Evolutionary conservation across 2,888 invertebrate species (phyloP).

Genomic region (Melanargia galathea): DNA sequence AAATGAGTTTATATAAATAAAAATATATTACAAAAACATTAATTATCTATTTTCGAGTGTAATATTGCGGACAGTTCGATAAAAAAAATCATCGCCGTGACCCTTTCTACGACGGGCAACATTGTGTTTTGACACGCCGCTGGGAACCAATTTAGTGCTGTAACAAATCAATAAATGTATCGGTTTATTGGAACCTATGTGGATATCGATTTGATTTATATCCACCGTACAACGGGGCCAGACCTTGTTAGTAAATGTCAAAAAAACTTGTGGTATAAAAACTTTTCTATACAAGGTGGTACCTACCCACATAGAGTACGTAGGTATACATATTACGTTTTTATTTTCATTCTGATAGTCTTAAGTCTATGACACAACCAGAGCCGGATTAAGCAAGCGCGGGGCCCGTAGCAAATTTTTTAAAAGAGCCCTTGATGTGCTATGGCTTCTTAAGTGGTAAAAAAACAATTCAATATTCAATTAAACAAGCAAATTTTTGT

Average conservation of each 20-base stretch:
- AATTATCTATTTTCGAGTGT: no score
- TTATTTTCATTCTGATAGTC: no score
- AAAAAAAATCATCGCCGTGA: slow-evolving; percentile 18
- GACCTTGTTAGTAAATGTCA: slow-evolving; percentile 80
- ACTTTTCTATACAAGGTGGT: slow-evolving; percentile 41
- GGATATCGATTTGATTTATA: slow-evolving; percentile 80
- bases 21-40: no score
- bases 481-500: no score
- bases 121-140: slow-evolving; percentile 65
- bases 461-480: no score
- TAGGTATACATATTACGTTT: not conserved
- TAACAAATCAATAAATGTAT: slow-evolving; percentile 83
- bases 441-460: no score
- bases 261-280: slow-evolving; percentile 59
- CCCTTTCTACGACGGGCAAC: slow-evolving; percentile 44
- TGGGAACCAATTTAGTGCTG: slow-evolving; percentile 81
- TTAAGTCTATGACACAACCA: no score
- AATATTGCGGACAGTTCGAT: no score
- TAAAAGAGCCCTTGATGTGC: no score
- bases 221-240: slow-evolving; percentile 68
- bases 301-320: slow-evolving; percentile 23
- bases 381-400: no score
- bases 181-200: slow-evolving; percentile 80
- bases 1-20: no score
- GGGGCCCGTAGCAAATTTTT: no score